Evolutionary conservation across 53 echinoderm and acorn worm genomes (phyloP).

Genomic region (Apostichopus leukothele): DNA sequence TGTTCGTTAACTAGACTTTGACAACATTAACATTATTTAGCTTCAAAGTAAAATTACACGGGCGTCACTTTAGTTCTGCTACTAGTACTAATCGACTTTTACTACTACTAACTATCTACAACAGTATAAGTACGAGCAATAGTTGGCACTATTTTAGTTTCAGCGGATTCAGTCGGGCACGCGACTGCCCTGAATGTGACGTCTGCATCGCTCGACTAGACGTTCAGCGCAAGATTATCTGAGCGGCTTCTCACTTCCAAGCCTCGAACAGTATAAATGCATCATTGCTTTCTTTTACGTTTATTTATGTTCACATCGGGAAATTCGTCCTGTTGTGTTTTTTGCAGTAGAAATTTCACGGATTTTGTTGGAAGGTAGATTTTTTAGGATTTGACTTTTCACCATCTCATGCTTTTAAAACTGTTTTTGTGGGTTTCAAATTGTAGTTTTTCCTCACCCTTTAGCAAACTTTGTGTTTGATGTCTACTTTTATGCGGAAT

Average conservation of each 20-base stretch:
- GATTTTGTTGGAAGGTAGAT: conserved; percentile 53
- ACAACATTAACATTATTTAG: too few species aligned
- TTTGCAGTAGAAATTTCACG: conserved; percentile 57
- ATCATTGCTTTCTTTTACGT: conserved; percentile 55
- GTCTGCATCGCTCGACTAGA: conserved; percentile 17
- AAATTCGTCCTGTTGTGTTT: conserved; percentile 57
- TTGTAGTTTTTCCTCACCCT: conserved; percentile 42
- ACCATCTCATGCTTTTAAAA: conserved; percentile 46
- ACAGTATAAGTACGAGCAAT: not conserved
- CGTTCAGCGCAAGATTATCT: conserved; percentile 10
- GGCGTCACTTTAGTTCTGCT: too few species aligned
- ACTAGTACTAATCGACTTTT: too few species aligned
- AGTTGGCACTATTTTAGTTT: not conserved
- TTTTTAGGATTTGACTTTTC: conserved; percentile 54
- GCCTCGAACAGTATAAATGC: conserved; percentile 52
- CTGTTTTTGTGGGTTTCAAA: conserved; percentile 49
- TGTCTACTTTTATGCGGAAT: conserved; percentile 44
- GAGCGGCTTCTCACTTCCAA: conserved; percentile 20
- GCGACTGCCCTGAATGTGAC: conserved; percentile 24
- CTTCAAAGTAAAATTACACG: too few species aligned
- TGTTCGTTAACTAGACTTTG: too few species aligned
- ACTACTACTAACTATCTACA: too few species aligned
- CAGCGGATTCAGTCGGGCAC: conserved; percentile 18
- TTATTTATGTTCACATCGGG: conserved; percentile 57
- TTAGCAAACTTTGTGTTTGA: conserved; percentile 47